Evolutionary conservation across 2,113 vertebrate species (phyloP).

Genomic region (Poecilia latipinna): DNA sequence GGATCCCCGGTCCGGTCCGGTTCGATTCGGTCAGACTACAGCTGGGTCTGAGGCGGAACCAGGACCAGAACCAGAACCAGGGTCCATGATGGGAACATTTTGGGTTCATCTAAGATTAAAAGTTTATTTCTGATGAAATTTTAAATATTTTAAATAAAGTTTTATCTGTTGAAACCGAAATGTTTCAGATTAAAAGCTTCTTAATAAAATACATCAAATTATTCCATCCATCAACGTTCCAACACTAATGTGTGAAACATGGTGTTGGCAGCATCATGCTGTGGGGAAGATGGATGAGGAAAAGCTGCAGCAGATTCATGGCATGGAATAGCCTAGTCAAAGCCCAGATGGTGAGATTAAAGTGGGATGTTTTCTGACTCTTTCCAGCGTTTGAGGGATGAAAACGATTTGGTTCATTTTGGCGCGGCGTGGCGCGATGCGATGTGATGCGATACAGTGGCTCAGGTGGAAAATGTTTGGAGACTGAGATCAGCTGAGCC

Average conservation of each 20-base stretch:
- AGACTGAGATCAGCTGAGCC: too few species aligned
- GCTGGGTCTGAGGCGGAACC: neutral
- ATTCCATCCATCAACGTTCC: neutral
- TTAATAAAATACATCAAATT: neutral
- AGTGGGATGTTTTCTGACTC: neutral
- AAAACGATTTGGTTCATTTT: too few species aligned
- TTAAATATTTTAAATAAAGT: neutral
- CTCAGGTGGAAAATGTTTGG: too few species aligned
- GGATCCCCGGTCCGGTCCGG: constrained; percentile 8
- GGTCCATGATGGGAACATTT: neutral
- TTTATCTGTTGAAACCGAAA: neutral
- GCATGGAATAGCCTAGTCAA: neutral
- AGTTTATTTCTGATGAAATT: neutral
- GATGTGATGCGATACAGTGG: too few species aligned
- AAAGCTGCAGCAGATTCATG: neutral
- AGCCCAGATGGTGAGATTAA: neutral
- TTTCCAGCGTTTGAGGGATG: too few species aligned
- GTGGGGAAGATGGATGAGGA: neutral
- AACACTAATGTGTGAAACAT: neutral
- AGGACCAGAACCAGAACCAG: too few species aligned
- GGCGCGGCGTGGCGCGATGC: too few species aligned
- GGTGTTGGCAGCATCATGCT: neutral
- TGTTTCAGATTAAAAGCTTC: neutral
- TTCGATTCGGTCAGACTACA: neutral
- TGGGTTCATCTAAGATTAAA: neutral